Percentiles rank a stretch among this genome's conserved stretches.
Conservation (phyloP, 1,140 invertebrate species). For the Halyomorpha halys region DNA sequence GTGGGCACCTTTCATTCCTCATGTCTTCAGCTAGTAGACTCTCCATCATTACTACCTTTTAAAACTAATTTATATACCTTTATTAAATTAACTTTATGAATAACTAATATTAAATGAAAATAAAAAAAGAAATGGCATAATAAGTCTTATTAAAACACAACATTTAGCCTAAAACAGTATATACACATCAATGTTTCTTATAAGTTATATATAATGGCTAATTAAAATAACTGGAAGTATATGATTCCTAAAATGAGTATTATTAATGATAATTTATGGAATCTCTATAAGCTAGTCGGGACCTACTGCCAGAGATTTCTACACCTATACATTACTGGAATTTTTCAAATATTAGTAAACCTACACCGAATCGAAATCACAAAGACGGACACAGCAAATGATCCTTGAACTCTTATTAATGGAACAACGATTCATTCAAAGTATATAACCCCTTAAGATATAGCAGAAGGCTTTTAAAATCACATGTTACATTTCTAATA, state of each 20-base stretch:
- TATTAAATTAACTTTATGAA: no score
- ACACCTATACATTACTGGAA: constrained; percentile 7
- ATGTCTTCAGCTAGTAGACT: no score
- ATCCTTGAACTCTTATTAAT: not conserved
- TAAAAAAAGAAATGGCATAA: no score
- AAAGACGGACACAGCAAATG: constrained; percentile 14
- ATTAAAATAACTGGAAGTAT: constrained; percentile 13
- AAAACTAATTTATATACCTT: no score
- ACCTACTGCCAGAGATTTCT: constrained; percentile 10
- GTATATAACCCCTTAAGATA: constrained; percentile 4
- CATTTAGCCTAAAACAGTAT: constrained; percentile 11
- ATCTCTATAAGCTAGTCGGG: not conserved
- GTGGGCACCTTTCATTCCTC: no score
- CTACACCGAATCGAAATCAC: constrained; percentile 16
- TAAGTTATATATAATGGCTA: constrained; percentile 3
- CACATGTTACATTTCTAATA: constrained; percentile 9
- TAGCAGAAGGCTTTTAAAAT: constrained; percentile 9
- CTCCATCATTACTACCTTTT: no score
- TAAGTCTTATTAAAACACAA: not conserved
- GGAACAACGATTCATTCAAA: constrained; percentile 1
- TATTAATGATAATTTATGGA: not conserved
- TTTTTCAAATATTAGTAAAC: constrained; percentile 16
- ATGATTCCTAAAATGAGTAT: constrained; percentile 7
- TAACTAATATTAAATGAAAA: no score
- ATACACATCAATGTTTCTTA: constrained; percentile 11